Conservation (phyloP, 2,797 vertebrate genomes). For the Typhlichthys eigenmanni region DNA sequence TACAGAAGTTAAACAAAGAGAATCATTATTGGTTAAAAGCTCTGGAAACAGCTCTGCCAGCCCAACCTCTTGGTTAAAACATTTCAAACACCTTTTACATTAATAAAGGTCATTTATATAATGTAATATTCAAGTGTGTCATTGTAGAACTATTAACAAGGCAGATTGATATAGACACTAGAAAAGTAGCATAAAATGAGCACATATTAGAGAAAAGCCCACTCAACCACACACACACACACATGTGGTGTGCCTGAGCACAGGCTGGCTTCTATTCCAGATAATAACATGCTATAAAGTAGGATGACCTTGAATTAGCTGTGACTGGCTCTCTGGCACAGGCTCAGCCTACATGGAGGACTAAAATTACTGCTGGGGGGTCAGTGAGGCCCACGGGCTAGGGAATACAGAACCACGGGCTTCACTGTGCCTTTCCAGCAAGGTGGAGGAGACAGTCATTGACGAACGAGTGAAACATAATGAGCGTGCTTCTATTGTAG, state of each 20-base stretch:
- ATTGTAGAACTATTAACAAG: too few relatives aligned
- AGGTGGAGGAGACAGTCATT: slow-evolving; percentile 67
- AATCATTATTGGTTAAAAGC: too few relatives aligned
- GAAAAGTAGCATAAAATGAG: too few relatives aligned
- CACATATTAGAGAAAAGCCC: too few relatives aligned
- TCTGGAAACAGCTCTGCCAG: too few relatives aligned
- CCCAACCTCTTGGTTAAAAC: too few relatives aligned
- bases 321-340: slow-evolving; percentile 63
- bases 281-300: slow-evolving; percentile 67
- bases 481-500: slow-evolving; percentile 25
- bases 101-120: too few relatives aligned
- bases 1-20: too few relatives aligned
- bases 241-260: slow-evolving; percentile 42
- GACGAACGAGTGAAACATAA: slow-evolving; percentile 66
- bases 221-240: not conserved
- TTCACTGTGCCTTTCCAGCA: slow-evolving; percentile 55
- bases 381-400: slow-evolving; percentile 60
- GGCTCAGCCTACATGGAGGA: slow-evolving; percentile 66
- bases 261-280: slow-evolving; percentile 51
- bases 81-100: too few relatives aligned
- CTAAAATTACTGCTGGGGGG: slow-evolving; percentile 81
- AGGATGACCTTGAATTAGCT: slow-evolving; percentile 76
- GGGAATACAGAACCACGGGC: slow-evolving; percentile 67
- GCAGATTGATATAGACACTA: too few relatives aligned
- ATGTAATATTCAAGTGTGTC: too few relatives aligned